Conservation (phyloP, 1,140 invertebrate genomes). For the Leptopilina clavipes region DNA sequence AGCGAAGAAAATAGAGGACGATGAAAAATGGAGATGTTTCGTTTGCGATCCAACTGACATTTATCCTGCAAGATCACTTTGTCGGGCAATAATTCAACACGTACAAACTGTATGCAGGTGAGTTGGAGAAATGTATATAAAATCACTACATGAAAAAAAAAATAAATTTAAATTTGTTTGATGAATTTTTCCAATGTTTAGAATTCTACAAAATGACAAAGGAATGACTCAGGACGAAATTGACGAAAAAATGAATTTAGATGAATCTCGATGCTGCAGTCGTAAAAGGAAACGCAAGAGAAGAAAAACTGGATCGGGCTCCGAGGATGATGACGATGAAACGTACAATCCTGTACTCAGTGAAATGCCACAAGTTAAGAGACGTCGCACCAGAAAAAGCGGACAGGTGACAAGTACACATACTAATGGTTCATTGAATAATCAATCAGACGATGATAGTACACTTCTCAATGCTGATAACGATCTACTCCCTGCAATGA, state of each 20-base stretch:
- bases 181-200: constrained; percentile 43
- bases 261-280: constrained; percentile 68
- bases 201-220: constrained; percentile 62
- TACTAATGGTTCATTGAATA: constrained; percentile 51
- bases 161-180: background rate
- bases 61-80: constrained; percentile 78
- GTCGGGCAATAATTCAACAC: constrained; percentile 77
- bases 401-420: constrained; percentile 38
- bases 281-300: constrained; percentile 65
- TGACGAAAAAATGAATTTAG: constrained; percentile 66
- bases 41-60: constrained; percentile 84
- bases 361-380: constrained; percentile 39
- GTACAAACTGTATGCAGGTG: constrained; percentile 68
- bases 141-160: too few species aligned
- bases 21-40: constrained; percentile 90
- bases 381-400: constrained; percentile 48
- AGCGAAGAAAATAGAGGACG: constrained; percentile 81
- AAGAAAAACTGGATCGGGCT: constrained; percentile 59
- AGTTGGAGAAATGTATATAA: background rate
- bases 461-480: constrained; percentile 37
- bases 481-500: constrained; percentile 50
- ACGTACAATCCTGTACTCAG: constrained; percentile 28
- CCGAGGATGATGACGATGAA: constrained; percentile 62
- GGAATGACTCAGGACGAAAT: constrained; percentile 58
- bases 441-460: constrained; percentile 48